Evolutionary conservation across 1,140 invertebrate species (phyloP).

Genomic region (Cherax destructor): DNA sequence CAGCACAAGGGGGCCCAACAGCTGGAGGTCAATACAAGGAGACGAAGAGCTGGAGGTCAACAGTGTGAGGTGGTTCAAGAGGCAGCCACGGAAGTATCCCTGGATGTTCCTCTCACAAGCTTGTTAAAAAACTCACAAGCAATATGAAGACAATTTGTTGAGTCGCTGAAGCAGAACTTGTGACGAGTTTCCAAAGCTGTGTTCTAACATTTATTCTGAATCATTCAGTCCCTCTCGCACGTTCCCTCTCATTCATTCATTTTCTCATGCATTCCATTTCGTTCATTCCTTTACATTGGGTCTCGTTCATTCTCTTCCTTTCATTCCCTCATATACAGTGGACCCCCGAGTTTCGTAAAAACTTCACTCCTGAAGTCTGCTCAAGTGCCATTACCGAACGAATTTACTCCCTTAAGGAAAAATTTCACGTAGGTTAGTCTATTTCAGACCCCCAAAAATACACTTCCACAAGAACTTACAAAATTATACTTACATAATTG

Average conservation of each 20-base stretch:
- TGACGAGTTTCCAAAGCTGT: too few relatives aligned
- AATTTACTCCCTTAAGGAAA: too few relatives aligned
- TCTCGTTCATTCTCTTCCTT: not conserved
- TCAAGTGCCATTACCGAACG: too few relatives aligned
- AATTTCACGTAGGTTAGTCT: too few relatives aligned
- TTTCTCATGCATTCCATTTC: not conserved
- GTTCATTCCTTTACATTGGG: not conserved
- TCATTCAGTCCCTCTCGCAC: not conserved
- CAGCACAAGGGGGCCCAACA: too few relatives aligned
- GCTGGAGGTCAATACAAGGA: too few relatives aligned
- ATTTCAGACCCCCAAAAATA: too few relatives aligned
- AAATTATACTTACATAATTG: too few relatives aligned
- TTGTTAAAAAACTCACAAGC: not conserved
- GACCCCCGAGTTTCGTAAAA: too few relatives aligned
- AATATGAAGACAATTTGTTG: conserved; percentile 8
- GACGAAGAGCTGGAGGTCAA: too few relatives aligned
- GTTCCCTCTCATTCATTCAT: not conserved
- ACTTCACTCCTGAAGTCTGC: too few relatives aligned
- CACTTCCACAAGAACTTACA: too few relatives aligned
- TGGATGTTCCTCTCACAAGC: not conserved
- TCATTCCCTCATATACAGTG: not conserved
- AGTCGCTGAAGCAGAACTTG: not conserved
- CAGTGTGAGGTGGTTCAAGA: not conserved
- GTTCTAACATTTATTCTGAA: not conserved
- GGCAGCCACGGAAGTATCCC: not conserved